These are phyloP conservation scores for Trichoplax adhaerens DNA, from an alignment of 37 sponge, comb jelly and placozoan species.

Conservation along the genomic window DNA sequence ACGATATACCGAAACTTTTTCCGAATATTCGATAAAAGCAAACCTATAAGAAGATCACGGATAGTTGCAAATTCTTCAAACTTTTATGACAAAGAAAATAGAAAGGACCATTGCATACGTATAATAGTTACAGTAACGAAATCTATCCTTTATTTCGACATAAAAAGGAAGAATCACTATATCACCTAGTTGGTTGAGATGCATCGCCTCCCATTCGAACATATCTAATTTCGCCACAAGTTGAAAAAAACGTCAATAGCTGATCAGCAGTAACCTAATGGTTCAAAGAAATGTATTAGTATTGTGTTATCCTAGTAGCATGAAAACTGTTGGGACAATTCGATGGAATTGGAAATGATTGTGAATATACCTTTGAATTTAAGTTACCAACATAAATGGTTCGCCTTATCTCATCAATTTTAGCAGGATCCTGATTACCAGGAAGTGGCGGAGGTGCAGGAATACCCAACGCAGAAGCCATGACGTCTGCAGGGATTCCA, in stretches of 20 bases:
- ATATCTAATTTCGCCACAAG: constrained; percentile 89
- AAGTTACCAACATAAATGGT: constrained; percentile 88
- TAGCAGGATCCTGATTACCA: constrained; percentile 68
- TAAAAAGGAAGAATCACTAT: neutral
- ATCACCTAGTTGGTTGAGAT: constrained; percentile 84
- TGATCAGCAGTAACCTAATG: constrained; percentile 78
- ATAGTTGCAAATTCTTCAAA: neutral
- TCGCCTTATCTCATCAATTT: constrained; percentile 76
- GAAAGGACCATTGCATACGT: too few species aligned
- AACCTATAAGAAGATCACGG: constrained; percentile 32
- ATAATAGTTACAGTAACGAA: too few species aligned
- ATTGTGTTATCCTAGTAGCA: neutral
- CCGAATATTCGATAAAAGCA: constrained; percentile 93
- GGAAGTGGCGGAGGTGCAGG: constrained; percentile 56
- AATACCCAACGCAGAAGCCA: constrained; percentile 6
- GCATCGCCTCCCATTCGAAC: constrained; percentile 92
- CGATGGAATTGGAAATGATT: neutral
- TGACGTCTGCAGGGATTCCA: too few species aligned
- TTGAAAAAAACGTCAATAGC: constrained; percentile 76
- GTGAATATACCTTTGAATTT: constrained; percentile 21
- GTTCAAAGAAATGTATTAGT: neutral
- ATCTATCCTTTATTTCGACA: too few species aligned
- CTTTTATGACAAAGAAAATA: too few species aligned
- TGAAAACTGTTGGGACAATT: neutral
- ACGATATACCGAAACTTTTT: constrained; percentile 51